Conservation (phyloP, 1,140 invertebrate species). For the Druon quercuslanigerum region DNA sequence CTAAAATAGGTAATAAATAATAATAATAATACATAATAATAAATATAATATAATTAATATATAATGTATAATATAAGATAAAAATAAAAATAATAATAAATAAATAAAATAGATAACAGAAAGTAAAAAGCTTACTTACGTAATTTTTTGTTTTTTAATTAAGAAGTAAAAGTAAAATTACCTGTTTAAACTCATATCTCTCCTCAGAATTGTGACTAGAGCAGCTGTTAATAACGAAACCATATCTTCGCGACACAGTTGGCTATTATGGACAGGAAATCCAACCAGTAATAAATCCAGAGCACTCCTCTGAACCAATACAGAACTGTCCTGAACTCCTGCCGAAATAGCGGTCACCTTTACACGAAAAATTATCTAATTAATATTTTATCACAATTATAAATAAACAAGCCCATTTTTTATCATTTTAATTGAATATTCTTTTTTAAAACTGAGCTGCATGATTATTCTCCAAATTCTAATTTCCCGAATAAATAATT, state of each 20-base stretch:
- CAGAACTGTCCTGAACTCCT: constrained; percentile 87
- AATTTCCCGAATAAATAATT: too few relatives aligned
- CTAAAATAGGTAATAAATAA: too few relatives aligned
- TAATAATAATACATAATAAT: too few relatives aligned
- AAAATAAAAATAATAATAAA: too few relatives aligned
- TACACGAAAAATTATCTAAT: constrained; percentile 12
- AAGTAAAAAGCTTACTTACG: too few relatives aligned
- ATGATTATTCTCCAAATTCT: too few relatives aligned
- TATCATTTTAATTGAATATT: too few relatives aligned
- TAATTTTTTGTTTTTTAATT: too few relatives aligned
- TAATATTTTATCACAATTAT: constrained; percentile 3
- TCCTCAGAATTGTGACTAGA: constrained; percentile 87
- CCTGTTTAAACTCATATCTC: constrained; percentile 95
- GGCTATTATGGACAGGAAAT: constrained; percentile 91
- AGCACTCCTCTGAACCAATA: constrained; percentile 91
- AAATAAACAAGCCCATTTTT: neutral
- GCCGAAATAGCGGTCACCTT: constrained; percentile 82
- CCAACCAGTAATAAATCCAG: constrained; percentile 90
- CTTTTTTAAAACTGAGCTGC: too few relatives aligned
- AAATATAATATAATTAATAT: too few relatives aligned
- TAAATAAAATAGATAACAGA: too few relatives aligned
- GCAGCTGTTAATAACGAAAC: constrained; percentile 87
- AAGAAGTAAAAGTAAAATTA: constrained; percentile 51
- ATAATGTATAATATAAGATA: too few relatives aligned
- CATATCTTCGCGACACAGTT: constrained; percentile 85